phyloP scores from a whole-genome alignment of 2,797 vertebrate genomes.

The Myoxocephalus aenaeus region DNA sequence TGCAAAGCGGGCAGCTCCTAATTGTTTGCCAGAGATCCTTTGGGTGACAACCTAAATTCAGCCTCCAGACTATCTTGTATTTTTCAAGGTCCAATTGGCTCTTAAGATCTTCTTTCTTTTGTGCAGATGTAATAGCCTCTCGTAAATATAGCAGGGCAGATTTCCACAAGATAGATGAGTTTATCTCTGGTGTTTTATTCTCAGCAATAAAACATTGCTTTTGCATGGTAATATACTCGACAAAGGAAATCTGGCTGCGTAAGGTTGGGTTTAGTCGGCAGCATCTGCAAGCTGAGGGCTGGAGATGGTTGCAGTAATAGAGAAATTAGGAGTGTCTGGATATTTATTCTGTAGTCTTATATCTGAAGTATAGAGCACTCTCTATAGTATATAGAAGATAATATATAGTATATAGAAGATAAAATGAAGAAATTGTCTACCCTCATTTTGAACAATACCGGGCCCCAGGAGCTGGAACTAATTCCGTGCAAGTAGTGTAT shows the following conservation, averaged over 20 bases:
- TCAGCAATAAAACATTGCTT: conserved; percentile 51
- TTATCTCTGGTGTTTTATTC: conserved; percentile 62
- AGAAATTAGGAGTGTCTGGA: conserved; percentile 17
- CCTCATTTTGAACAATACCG: background rate
- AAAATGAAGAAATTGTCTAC: background rate
- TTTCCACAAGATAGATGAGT: conserved; percentile 56
- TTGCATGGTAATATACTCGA: conserved; percentile 41
- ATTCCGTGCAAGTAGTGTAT: background rate
- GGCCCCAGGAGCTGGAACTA: background rate
- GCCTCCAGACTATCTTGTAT: conserved; percentile 20
- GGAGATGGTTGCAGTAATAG: background rate
- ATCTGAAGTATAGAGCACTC: background rate
- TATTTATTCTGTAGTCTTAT: background rate
- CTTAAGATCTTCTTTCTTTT: conserved; percentile 31
- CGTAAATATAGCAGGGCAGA: conserved; percentile 59
- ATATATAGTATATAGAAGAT: background rate
- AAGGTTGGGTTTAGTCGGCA: conserved; percentile 21
- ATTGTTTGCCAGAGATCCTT: conserved; percentile 39
- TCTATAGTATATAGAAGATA: background rate
- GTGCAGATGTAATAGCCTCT: conserved; percentile 41
- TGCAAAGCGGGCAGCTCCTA: background rate
- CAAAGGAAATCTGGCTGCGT: conserved; percentile 31
- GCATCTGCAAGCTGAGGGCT: background rate
- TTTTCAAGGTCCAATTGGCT: conserved; percentile 36
- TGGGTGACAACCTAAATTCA: conserved; percentile 38